Evolutionary conservation across 2,113 vertebrate genomes (phyloP).

Genomic region (Stigmatopora nigra): DNA sequence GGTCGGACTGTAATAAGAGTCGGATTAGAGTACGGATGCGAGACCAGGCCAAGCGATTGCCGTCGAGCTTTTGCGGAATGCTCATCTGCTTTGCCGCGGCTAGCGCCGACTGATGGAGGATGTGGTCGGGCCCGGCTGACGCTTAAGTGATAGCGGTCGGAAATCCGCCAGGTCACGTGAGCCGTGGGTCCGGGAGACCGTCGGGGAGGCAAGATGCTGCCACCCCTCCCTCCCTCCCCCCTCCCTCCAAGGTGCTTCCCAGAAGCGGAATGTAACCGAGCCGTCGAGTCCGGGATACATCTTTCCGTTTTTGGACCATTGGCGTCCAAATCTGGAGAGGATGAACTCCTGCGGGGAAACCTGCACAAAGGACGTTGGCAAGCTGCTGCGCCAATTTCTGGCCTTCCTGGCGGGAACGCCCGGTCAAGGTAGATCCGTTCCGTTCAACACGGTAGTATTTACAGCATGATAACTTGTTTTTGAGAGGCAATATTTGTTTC

Average conservation of each 20-base stretch:
- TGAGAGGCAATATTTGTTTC: no score
- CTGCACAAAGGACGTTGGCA: slow-evolving; percentile 63
- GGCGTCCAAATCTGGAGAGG: slow-evolving; percentile 21
- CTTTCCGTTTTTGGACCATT: background rate
- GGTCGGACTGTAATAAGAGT: slow-evolving; percentile 22
- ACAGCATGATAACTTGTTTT: no score
- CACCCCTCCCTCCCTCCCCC: no score
- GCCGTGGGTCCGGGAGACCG: background rate
- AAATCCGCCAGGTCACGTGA: slow-evolving; percentile 16
- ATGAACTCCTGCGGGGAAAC: slow-evolving; percentile 58
- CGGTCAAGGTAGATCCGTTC: slow-evolving; percentile 55
- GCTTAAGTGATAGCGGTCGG: slow-evolving; percentile 24
- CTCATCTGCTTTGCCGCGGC: background rate
- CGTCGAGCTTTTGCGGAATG: background rate
- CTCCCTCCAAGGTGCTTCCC: no score
- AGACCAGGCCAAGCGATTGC: background rate
- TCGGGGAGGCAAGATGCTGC: no score
- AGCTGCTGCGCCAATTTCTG: slow-evolving; percentile 68
- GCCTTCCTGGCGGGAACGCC: slow-evolving; percentile 71
- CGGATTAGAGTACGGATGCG: slow-evolving; percentile 19
- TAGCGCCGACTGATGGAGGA: background rate
- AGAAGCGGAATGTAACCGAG: background rate
- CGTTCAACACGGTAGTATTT: no score
- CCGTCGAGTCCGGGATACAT: background rate
- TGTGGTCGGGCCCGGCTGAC: slow-evolving; percentile 20